phyloP scores from a whole-genome alignment of 2,797 vertebrate genomes.

The Sebastes minor region DNA sequence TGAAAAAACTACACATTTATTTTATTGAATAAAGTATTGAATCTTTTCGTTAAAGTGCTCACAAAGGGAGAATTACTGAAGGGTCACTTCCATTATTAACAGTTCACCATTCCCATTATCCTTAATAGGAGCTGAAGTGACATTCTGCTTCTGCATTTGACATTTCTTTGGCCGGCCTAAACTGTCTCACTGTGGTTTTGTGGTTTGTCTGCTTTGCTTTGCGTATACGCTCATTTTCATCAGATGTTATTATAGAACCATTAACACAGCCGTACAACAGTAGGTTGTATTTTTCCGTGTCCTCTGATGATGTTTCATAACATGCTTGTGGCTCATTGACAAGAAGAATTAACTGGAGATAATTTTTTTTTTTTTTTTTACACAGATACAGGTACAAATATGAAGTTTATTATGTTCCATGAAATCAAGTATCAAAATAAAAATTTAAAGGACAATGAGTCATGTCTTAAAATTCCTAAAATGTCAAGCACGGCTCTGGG shows the following conservation, averaged over 20 bases:
- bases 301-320: neutral
- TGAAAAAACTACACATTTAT: neutral
- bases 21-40: neutral
- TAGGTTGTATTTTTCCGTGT: too few relatives aligned
- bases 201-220: slow-evolving; percentile 13
- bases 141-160: slow-evolving; percentile 15
- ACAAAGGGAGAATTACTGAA: neutral
- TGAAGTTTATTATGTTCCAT: neutral
- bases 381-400: neutral
- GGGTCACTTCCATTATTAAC: neutral
- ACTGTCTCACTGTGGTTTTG: slow-evolving; percentile 18
- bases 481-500: neutral
- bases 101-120: neutral
- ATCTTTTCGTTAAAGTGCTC: neutral
- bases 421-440: neutral
- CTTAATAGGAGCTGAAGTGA: neutral
- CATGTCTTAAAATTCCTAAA: neutral
- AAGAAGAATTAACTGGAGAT: neutral
- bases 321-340: neutral
- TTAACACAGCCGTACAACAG: neutral
- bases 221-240: neutral
- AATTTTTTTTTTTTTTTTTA: neutral
- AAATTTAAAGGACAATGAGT: neutral
- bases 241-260: neutral
- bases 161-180: slow-evolving; percentile 33